Evolutionary conservation across 2,797 vertebrate species (phyloP), one percentile per base, ranked within the genome.

Genomic region (Allobates femoralis): DNA sequence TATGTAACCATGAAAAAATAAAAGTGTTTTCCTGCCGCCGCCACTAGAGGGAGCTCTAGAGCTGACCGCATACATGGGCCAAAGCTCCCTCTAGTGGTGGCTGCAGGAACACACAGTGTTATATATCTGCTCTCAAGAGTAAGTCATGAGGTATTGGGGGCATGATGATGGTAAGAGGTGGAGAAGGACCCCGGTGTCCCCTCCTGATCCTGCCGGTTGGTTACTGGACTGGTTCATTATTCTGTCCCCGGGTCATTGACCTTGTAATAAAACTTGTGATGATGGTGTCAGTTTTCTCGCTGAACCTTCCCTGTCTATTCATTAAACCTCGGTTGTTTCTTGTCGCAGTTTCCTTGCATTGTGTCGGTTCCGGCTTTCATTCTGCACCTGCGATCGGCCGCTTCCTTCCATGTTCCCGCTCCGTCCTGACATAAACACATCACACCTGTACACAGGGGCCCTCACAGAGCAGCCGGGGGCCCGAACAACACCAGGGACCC

Each of bases 301-400:
- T n/a, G 50, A 7, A 12, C 19, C 3, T 0, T 71, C 21, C 34
- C 18, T 55, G 80, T 82, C 71, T 56, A 71, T 64, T 81, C 64
- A 32, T 69, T 67, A 12, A n/a, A 10, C 56, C 3, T 11, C 77
- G 14, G 23, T n/a, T 34, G 41, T 46, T 67, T 66, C 62, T 81
- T 60, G 41, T 67, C 10, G 37, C 32, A 14, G 66, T 67, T 82
- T 82, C 80, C 80, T 82, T 41, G 66, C 28, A 82, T 82, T 82
- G 80, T 82, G 80, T 53, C 12, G 53, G 66, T 82, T 71, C 80
- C 80, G 53, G 64, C 8, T 12, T 37, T 19, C 21, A 50, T 53
- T 30, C 74, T 77, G 64, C 80, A 81, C 80, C 80, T 81, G 80
- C 21, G 7, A 19, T 41, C 37, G 12, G 19, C 80, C 50, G 28